Percentiles rank a stretch among this genome's conserved stretches.
These are phyloP conservation scores for Cordylochernes scorpioides DNA, from an alignment of 2,888 invertebrate genomes.

Conservation along the genomic window DNA sequence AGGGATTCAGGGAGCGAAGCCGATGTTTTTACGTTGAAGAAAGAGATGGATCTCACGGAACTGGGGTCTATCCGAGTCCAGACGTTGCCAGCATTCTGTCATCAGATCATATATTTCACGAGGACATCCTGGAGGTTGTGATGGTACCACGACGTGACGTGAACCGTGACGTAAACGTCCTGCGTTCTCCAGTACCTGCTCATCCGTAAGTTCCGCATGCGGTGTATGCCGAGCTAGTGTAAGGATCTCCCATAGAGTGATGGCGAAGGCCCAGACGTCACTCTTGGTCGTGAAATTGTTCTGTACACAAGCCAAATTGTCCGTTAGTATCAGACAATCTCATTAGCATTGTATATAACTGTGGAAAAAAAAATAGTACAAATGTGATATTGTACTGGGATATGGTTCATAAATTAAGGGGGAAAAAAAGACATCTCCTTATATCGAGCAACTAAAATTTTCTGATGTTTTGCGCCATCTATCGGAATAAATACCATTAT, in stretches of 20 bases:
- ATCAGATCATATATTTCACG: conserved; percentile 68
- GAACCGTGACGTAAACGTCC: conserved; percentile 6
- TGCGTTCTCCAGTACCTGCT: conserved; percentile 51
- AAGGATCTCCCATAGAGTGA: conserved; percentile 61
- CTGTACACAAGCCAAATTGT: too few species aligned
- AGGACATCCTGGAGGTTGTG: conserved; percentile 45
- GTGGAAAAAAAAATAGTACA: too few species aligned
- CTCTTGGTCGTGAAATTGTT: conserved; percentile 58
- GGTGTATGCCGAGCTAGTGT: conserved; percentile 47
- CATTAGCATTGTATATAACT: too few species aligned
- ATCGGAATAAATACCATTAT: too few species aligned
- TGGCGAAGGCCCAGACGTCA: conserved; percentile 72
- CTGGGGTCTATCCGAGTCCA: conserved; percentile 47
- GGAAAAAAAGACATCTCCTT: too few species aligned
- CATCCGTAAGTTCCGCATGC: conserved; percentile 43
- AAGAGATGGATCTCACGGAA: conserved; percentile 69
- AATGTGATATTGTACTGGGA: too few species aligned
- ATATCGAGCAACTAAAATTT: too few species aligned
- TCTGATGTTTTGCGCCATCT: too few species aligned
- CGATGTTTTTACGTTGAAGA: conserved; percentile 44
- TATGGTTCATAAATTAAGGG: too few species aligned
- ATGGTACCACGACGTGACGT: conserved; percentile 26
- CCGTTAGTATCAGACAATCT: too few species aligned
- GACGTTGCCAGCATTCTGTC: conserved; percentile 68
- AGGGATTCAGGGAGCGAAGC: conserved; percentile 23